Evolutionary conservation across 2,113 vertebrate species (phyloP).

Genomic region (Hemiprocne comata): DNA sequence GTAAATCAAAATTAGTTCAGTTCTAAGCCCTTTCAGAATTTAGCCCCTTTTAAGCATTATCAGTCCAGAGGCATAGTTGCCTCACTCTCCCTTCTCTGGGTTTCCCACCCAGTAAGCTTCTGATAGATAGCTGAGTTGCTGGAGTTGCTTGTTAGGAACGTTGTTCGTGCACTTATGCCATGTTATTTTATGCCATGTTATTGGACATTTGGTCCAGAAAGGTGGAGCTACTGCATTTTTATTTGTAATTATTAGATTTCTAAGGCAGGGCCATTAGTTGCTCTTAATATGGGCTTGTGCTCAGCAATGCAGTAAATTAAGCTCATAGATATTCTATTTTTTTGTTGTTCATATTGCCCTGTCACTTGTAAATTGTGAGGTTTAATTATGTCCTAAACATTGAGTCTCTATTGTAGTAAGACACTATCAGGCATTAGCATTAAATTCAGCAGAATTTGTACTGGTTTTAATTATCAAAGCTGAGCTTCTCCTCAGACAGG

Average conservation of each 20-base stretch:
- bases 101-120: background rate
- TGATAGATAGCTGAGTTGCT: background rate
- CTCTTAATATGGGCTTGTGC: background rate
- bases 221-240: background rate
- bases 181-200: background rate
- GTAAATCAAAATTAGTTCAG: background rate
- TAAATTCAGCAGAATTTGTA: background rate
- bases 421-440: background rate
- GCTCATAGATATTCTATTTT: background rate
- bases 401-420: background rate
- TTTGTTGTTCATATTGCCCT: background rate
- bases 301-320: background rate
- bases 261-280: background rate
- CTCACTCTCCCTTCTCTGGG: background rate
- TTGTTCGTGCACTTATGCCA: background rate
- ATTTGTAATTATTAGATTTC: background rate
- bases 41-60: background rate
- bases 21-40: background rate
- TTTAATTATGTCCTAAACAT: background rate
- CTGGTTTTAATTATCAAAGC: background rate
- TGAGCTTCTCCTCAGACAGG: background rate
- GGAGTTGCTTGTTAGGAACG: background rate
- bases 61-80: background rate
- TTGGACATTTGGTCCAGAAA: background rate
- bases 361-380: background rate